Evolutionary conservation across 1,140 invertebrate species (phyloP), one percentile per base, ranked within the genome.

Genomic region (Oppia nitens): DNA sequence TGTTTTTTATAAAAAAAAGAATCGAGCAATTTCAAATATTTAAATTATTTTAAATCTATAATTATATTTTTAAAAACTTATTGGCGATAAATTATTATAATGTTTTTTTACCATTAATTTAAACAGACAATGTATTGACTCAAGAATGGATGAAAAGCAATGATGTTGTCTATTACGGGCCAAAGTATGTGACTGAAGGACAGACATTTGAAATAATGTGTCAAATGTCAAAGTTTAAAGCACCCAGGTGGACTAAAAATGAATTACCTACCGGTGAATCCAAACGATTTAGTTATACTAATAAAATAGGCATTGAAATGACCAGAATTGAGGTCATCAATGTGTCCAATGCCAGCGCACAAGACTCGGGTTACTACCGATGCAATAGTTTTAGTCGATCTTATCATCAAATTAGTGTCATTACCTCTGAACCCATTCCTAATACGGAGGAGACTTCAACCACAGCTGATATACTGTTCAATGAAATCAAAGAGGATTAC

Each of bases 191-290:
- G 1, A 21, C 53, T 0, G 57, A 63, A 56, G 64, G 62, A 2
- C n/a, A 17, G 17, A 17, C 50, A 20, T 51, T 65, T 53, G 28
- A 23, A 3, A 60, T 65, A 12, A 25, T 47, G 2, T 65, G 64
- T 25, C 3, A 48, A 50, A 55, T 60, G 23, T 60, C 62, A 12
- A 27, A 28, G 1, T 62, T 59, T 45, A 54, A 53, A 2, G 21
- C 40, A 1, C 61, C 62, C 3, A 60, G 61, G 56, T 65, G 64
- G 64, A 57, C 62, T 0, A 57, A 45, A 21, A 59, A 59, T 29
- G 53, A 59, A 20, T 27, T 27, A 25, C 17, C 17, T 23, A 24
- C 55, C 4, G 29, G 40, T 25, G 17, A 40, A 40, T 9, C 32
- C 17, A 40, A 26, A 14, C 12, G 56, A 59, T 27, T 9, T 4